These are phyloP conservation scores for Habropoda laboriosa DNA, from an alignment of 1,140 invertebrate genomes.

Conservation along the genomic window DNA sequence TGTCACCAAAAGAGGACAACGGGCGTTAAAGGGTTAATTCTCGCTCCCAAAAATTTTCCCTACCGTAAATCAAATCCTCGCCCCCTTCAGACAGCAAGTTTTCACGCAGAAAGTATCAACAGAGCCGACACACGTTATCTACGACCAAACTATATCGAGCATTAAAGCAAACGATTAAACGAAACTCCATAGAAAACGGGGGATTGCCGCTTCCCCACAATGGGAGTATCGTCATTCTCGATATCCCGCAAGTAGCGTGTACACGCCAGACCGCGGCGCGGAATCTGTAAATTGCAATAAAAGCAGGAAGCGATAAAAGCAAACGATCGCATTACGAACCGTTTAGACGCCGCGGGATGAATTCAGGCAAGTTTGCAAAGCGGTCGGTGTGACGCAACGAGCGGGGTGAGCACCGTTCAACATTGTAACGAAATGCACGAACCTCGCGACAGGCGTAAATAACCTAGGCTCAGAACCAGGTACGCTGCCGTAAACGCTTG, in stretches of 20 bases:
- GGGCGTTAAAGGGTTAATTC: too few relatives aligned
- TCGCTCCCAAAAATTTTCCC: too few relatives aligned
- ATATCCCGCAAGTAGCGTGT: neutral
- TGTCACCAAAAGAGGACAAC: too few relatives aligned
- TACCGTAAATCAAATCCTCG: too few relatives aligned
- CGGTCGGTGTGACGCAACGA: conserved; percentile 9
- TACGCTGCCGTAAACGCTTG: neutral
- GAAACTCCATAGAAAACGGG: conserved; percentile 8
- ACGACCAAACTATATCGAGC: too few relatives aligned
- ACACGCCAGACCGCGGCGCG: neutral
- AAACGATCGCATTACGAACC: conserved; percentile 33
- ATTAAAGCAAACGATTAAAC: too few relatives aligned
- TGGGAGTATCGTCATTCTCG: neutral
- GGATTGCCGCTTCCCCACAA: neutral
- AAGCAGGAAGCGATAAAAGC: conserved; percentile 48
- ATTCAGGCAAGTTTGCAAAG: neutral
- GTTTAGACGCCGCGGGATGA: conserved; percentile 19
- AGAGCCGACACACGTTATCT: too few relatives aligned
- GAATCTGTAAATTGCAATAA: conserved; percentile 36
- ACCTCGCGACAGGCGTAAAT: conserved; percentile 16
- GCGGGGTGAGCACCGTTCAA: too few relatives aligned
- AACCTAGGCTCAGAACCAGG: neutral
- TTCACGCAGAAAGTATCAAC: too few relatives aligned
- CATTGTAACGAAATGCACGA: conserved; percentile 35
- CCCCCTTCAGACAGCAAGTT: too few relatives aligned